Evolutionary conservation across 1,140 invertebrate species (phyloP), one percentile per base, ranked within the genome.

Genomic region (Anastatus disparis): DNA sequence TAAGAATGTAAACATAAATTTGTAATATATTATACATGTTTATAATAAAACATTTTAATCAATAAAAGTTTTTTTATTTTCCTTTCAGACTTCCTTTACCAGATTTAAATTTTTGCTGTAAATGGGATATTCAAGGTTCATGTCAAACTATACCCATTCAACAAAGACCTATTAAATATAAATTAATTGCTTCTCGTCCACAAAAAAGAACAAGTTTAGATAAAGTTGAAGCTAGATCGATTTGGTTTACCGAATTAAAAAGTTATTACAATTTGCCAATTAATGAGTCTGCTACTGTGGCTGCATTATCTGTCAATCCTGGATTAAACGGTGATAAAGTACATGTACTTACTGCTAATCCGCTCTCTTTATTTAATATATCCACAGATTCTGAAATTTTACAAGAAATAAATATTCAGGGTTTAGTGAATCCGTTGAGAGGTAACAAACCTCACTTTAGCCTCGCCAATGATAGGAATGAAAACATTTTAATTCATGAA

Each of bases 201-300:
- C 75, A 76, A 65, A 73, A 72, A 15, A 64, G 48, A 22, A 75
- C 79, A 24, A 67, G 72, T 38, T 63, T 90, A 68, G 86, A 90
- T 71, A 81, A 82, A 75, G 80, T 84, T 50, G 88, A 90, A 65
- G 81, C 87, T 2, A 81, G 89, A 72, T 85, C 87, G 0, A 73
- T 78, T 22, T 82, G 83, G 71, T 90, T 90, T 76, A 87, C 85
- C n/a, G 89, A 90, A 74, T 76, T 89, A 69, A 85, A 89, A 70
- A 84, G 82, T 58, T 87, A 86, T 70, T 91, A 89, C 88, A 84
- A 78, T 3, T 72, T 91, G 17, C 89, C 90, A 0, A 73, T 89
- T 22, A 78, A 81, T 59, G 88, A 90, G 22, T 81, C 79, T 9
- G 85, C 84, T n/a, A 76, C 87, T 17, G 81, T 89, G 8, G 83